phyloP scores from a whole-genome alignment of 2,888 invertebrate genomes.

The Brenthis ino region DNA sequence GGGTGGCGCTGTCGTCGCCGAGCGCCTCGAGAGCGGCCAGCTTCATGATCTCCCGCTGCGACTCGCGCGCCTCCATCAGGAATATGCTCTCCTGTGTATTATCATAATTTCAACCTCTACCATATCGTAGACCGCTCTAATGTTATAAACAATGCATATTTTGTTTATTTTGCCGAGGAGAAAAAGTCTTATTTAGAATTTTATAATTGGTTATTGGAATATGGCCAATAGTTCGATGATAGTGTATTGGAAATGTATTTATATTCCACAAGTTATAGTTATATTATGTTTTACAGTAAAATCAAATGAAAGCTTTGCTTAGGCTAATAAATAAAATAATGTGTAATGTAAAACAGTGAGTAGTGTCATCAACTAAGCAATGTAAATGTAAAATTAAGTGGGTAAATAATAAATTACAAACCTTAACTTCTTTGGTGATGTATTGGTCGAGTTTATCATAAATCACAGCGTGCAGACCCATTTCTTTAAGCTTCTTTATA shows the following conservation, averaged over 20 bases:
- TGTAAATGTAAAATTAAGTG: no score
- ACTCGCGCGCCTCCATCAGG: conserved; percentile 89
- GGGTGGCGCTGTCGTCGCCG: conserved; percentile 42
- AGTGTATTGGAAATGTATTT: no score
- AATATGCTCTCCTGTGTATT: conserved; percentile 89
- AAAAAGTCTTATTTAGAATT: no score
- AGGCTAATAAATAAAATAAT: background rate
- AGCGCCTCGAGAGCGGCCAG: conserved; percentile 56
- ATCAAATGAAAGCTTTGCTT: background rate
- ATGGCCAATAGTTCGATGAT: no score
- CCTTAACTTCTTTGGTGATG: conserved; percentile 86
- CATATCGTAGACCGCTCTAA: background rate
- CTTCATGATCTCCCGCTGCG: conserved; percentile 84
- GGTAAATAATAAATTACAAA: conserved; percentile 42
- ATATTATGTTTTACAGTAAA: background rate
- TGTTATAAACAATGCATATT: background rate
- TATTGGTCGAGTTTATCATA: conserved; percentile 95
- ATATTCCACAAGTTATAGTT: no score
- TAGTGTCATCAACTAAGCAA: background rate
- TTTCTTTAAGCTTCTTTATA: conserved; percentile 91
- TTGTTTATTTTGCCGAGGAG: background rate
- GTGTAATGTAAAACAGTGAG: background rate
- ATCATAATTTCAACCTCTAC: background rate
- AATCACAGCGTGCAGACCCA: conserved; percentile 97
- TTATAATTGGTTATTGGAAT: background rate